Conservation (phyloP, 2,113 vertebrate species). For the Mesoclemmys tuberculata region DNA sequence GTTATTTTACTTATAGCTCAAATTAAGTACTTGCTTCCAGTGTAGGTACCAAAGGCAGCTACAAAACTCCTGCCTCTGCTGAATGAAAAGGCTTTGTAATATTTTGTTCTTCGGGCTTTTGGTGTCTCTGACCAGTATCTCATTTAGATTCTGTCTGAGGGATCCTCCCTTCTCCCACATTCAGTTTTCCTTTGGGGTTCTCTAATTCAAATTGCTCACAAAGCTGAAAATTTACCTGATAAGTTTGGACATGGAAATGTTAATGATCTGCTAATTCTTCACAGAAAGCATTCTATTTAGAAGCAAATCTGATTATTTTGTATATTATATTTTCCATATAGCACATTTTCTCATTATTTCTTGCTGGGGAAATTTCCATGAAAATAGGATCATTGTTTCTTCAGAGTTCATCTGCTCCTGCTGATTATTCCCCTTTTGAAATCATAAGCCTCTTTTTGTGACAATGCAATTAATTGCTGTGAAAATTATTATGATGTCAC, state of each 20-base stretch:
- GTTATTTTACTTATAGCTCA: background rate
- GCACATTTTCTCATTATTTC: constrained; percentile 17
- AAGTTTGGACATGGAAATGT: background rate
- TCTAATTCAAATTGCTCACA: background rate
- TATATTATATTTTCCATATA: constrained; percentile 1
- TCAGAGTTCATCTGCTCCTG: constrained; percentile 45
- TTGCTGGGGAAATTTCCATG: constrained; percentile 19
- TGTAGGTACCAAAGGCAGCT: background rate
- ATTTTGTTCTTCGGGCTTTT: background rate
- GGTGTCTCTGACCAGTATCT: background rate
- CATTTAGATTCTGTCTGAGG: background rate
- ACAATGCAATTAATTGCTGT: constrained; percentile 50
- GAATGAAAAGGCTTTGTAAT: background rate
- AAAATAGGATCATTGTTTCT: constrained; percentile 42
- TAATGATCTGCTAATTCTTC: background rate
- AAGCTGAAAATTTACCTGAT: background rate
- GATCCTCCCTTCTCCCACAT: background rate
- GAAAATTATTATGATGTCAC: constrained; percentile 53
- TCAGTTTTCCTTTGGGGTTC: background rate
- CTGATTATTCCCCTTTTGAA: constrained; percentile 56
- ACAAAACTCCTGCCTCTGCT: background rate
- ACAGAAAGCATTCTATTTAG: background rate
- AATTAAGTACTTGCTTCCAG: background rate
- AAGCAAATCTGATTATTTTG: constrained; percentile 40
- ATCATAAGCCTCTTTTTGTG: constrained; percentile 62